Evolutionary conservation across 2,113 vertebrate genomes (phyloP), one percentile per base, ranked within the genome.

Genomic region (Progne subis): DNA sequence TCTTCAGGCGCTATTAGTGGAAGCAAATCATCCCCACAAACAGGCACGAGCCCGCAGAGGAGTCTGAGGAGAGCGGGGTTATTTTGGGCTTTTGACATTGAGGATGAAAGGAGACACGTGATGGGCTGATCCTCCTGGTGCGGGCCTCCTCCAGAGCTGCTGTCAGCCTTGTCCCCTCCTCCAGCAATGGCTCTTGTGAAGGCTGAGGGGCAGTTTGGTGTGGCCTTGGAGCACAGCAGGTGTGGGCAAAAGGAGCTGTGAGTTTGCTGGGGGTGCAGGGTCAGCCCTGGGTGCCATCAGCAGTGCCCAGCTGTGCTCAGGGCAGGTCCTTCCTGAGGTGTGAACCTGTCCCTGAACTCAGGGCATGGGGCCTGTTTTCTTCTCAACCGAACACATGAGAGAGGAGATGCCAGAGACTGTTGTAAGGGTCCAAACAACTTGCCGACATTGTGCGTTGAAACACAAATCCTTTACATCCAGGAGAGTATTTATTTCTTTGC

Each of bases 1-100:
- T 97, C 97, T 98, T 86, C 41, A 1, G 82, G 96, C 1, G 21
- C 75, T 90, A 96, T 95, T 82, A 46, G 52, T 90, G 90, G 95
- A 85, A 97, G 81, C 9, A 1, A 75, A 91, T 86, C 88, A 6
- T 64, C 64, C 53, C 21, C 94, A 82, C 52, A 47, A 78, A n/a
- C 56, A 89, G 91, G 61, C 93, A 20, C 5, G 49, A 95, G 77
- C 91, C 86, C 5, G 0, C 9, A 3, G 90, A 89, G 76, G 93
- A 95, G 78, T 74, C 92, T 95, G 95, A 34, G 63, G 72, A 89
- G 96, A 65, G 77, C 15, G 0, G 5, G 34, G 29, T 75, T 97
- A 96, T 94, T 96, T 19, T 96, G 80, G 89, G 82, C 81, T 26
- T 59, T 34, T 81, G 87, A 19, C 61, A 49, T 2, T 14, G 65